These are phyloP conservation scores for Drosophila subquinaria DNA, from an alignment of 2,888 invertebrate genomes.

Conservation along the genomic window DNA sequence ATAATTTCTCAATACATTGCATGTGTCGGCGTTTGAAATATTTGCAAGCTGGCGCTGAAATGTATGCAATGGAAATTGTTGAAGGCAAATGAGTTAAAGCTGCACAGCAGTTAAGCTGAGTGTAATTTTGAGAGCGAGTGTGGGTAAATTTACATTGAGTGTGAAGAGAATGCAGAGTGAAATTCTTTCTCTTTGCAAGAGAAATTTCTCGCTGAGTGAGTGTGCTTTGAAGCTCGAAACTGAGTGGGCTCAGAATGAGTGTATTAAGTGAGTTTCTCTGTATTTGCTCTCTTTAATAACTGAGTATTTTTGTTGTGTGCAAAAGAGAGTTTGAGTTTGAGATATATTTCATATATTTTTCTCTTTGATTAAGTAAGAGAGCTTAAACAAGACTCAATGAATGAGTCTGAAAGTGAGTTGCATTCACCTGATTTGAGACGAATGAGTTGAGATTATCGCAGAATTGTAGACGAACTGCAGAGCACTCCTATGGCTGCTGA, in stretches of 20 bases:
- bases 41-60: slow-evolving; percentile 53
- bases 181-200: slow-evolving; percentile 1
- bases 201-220: neutral
- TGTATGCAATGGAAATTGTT: slow-evolving; percentile 37
- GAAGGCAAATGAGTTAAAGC: slow-evolving; percentile 1
- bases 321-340: neutral
- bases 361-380: neutral
- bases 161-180: neutral
- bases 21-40: slow-evolving; percentile 45
- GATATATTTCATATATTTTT: neutral
- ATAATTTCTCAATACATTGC: slow-evolving; percentile 61
- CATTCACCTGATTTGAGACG: neutral
- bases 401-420: neutral
- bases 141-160: neutral
- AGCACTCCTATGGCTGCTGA: neutral
- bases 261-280: neutral
- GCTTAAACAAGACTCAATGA: neutral
- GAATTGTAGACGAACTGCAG: neutral
- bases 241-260: neutral
- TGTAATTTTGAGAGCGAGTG: neutral
- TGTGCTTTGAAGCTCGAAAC: neutral
- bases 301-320: neutral
- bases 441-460: neutral
- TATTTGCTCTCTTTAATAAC: neutral
- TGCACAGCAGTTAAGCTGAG: neutral